phyloP scores from a whole-genome alignment of 1,140 invertebrate genomes.

The Helicoverpa zea region DNA sequence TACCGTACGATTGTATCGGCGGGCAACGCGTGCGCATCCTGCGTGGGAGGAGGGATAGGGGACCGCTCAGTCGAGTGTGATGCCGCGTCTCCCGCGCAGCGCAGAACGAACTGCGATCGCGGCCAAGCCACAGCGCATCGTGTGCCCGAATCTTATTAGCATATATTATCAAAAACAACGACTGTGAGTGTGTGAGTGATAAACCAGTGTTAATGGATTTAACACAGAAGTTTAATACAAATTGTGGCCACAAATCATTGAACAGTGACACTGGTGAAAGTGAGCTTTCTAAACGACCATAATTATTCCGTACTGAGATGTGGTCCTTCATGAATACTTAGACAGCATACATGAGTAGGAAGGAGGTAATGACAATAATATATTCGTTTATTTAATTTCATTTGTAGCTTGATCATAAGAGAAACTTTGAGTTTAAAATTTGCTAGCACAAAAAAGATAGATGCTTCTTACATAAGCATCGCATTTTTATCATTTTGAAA shows the following conservation, averaged over 20 bases:
- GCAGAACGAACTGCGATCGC: slow-evolving; percentile 34
- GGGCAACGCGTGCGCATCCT: slow-evolving; percentile 47
- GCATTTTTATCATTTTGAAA: too few species aligned
- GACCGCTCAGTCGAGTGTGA: slow-evolving; percentile 49
- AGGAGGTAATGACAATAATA: slow-evolving; percentile 64
- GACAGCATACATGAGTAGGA: slow-evolving; percentile 76
- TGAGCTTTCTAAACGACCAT: slow-evolving; percentile 68
- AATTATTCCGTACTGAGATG: slow-evolving; percentile 72
- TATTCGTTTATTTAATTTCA: background rate
- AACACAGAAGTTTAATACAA: slow-evolving; percentile 40
- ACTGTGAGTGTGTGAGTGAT: slow-evolving; percentile 30
- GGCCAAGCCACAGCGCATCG: slow-evolving; percentile 34
- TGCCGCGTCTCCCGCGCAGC: slow-evolving; percentile 51
- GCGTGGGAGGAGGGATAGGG: slow-evolving; percentile 54
- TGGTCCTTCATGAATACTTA: slow-evolving; percentile 75
- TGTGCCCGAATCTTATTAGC: background rate
- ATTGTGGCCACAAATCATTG: slow-evolving; percentile 4
- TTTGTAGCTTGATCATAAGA: too few species aligned
- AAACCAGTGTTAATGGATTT: slow-evolving; percentile 51
- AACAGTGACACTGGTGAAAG: slow-evolving; percentile 75
- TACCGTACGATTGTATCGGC: slow-evolving; percentile 32
- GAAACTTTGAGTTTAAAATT: background rate
- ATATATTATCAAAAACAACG: slow-evolving; percentile 40
- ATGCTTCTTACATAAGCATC: too few species aligned
- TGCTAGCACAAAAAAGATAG: too few species aligned